These are phyloP conservation scores for Hoplias malabaricus DNA, from an alignment of 2,113 vertebrate species.

Conservation along the genomic window DNA sequence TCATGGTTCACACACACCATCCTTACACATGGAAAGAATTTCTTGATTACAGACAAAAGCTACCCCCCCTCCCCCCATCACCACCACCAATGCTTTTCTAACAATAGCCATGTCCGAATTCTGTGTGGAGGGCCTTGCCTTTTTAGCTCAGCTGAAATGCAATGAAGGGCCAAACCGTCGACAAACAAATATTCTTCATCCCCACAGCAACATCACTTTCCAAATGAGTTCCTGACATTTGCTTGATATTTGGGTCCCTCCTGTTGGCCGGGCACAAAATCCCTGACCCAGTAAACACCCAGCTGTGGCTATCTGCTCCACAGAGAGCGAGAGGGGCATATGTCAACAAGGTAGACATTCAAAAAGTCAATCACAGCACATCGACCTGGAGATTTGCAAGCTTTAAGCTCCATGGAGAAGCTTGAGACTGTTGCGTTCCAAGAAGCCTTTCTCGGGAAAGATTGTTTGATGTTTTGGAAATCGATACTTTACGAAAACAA, in stretches of 20 bases:
- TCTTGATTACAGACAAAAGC: neutral
- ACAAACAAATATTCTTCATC: conserved; percentile 40
- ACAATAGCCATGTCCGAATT: neutral
- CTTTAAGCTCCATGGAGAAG: conserved; percentile 39
- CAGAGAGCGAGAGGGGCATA: conserved; percentile 41
- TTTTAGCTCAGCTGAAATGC: conserved; percentile 21
- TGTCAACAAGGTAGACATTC: conserved; percentile 60
- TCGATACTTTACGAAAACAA: neutral
- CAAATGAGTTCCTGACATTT: conserved; percentile 54
- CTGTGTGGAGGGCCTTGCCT: neutral
- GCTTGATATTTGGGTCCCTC: conserved; percentile 51
- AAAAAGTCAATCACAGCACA: conserved; percentile 68
- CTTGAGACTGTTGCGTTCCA: conserved; percentile 54
- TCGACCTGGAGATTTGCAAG: conserved; percentile 53
- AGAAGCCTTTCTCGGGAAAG: neutral
- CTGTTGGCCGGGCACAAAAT: conserved; percentile 38
- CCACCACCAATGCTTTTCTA: no score
- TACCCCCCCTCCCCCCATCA: neutral
- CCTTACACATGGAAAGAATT: neutral
- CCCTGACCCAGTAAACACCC: conserved; percentile 43
- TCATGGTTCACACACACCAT: conserved; percentile 17
- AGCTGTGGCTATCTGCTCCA: conserved; percentile 41
- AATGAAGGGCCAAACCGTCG: neutral
- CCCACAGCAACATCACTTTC: conserved; percentile 49
- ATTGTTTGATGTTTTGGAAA: neutral